These are phyloP conservation scores for Callorhinus ursinus DNA, from an alignment of 2,113 vertebrate species.

Conservation along the genomic window DNA sequence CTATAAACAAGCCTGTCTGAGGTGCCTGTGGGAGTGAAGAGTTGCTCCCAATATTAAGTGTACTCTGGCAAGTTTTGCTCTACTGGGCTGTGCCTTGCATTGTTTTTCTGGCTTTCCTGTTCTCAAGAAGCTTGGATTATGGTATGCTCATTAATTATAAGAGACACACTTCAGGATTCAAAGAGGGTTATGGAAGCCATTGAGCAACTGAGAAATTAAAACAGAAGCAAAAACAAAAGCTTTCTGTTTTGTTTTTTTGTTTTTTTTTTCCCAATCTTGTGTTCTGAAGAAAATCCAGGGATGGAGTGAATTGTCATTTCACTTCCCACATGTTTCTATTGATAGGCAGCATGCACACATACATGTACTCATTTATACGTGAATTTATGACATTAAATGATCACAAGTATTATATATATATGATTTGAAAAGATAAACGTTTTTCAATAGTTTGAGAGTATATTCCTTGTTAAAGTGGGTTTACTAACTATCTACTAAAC, in stretches of 20 bases:
- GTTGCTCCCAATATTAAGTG: neutral
- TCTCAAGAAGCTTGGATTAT: conserved; percentile 25
- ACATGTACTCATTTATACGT: neutral
- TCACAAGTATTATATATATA: neutral
- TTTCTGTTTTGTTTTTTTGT: neutral
- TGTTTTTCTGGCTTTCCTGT: neutral
- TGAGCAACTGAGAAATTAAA: conserved; percentile 41
- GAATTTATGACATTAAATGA: neutral
- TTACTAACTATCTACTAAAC: neutral
- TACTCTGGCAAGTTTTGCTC: neutral
- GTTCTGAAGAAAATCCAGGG: conserved; percentile 6
- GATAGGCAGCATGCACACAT: neutral
- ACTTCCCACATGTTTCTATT: neutral
- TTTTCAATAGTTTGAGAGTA: neutral
- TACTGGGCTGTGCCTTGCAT: neutral
- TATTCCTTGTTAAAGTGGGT: neutral
- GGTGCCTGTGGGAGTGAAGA: neutral
- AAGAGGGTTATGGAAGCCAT: neutral
- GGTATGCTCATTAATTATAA: conserved; percentile 37
- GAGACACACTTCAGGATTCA: neutral
- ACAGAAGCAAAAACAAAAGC: neutral
- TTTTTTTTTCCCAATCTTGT: neutral
- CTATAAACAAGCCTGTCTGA: neutral
- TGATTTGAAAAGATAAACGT: neutral
- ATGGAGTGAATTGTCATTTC: neutral